Conservation (phyloP, 2,113 vertebrate species). For the Stegostoma tigrinum region DNA sequence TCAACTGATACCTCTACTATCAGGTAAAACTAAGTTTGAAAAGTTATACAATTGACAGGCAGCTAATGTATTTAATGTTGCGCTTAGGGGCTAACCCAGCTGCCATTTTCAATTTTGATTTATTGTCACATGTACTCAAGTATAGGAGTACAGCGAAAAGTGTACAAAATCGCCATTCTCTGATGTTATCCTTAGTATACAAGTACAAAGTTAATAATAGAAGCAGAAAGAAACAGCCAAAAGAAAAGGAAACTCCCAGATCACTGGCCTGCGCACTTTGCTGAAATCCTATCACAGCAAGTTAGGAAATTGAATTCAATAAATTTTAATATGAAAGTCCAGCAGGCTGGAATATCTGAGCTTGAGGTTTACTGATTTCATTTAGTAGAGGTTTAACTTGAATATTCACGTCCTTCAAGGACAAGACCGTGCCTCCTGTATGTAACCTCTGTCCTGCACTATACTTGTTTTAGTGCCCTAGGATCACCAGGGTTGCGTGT, state of each 20-base stretch:
- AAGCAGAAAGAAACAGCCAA: no score
- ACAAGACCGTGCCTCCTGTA: neutral
- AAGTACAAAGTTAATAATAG: no score
- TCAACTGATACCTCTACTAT: conserved; percentile 62
- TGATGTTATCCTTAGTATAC: no score
- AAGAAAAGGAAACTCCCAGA: no score
- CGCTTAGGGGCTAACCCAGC: neutral
- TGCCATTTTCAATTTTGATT: no score
- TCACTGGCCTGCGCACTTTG: no score
- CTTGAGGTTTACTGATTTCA: neutral
- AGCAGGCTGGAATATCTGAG: neutral
- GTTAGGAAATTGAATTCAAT: neutral
- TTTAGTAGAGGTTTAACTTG: neutral
- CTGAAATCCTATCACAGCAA: neutral
- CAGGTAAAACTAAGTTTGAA: conserved; percentile 56
- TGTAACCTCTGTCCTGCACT: neutral
- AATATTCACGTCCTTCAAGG: neutral
- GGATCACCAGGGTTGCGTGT: neutral
- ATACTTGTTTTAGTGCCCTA: no score
- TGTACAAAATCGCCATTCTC: no score
- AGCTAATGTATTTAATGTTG: neutral
- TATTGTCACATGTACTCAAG: neutral
- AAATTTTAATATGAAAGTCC: neutral
- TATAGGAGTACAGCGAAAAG: no score
- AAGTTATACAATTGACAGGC: neutral